A percentile compares a stretch with the other conserved stretches of the same genome.
Conservation (phyloP, 1,140 invertebrate species). For the Acromyrmex charruanus region DNA sequence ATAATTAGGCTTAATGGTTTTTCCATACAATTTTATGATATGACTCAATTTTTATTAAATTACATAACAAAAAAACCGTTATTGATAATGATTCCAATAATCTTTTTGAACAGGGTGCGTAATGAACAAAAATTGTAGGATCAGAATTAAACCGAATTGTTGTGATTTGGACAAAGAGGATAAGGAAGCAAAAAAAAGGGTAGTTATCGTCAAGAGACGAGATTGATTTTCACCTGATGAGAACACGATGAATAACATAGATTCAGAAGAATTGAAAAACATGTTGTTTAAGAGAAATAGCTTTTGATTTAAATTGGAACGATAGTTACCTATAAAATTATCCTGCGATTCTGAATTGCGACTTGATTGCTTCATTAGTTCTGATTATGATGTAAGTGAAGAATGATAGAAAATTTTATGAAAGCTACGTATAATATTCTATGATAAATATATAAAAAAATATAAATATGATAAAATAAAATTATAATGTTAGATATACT, state of each 20-base stretch:
- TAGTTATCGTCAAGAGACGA: slow-evolving; percentile 25
- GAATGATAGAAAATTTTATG: background rate
- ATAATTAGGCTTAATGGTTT: background rate
- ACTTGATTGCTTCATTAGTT: background rate
- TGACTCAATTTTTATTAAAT: slow-evolving; percentile 6
- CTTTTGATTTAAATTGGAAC: background rate
- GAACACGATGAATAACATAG: background rate
- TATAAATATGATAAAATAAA: background rate
- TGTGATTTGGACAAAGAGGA: slow-evolving; percentile 8
- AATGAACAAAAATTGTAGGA: slow-evolving; percentile 50
- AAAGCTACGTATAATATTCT: background rate
- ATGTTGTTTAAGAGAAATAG: slow-evolving; percentile 23
- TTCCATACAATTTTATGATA: slow-evolving; percentile 3
- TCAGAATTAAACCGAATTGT: slow-evolving; percentile 6
- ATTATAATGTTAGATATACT: background rate
- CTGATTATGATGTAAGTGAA: background rate
- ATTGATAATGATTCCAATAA: slow-evolving; percentile 16
- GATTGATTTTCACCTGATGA: slow-evolving; percentile 25
- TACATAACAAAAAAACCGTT: background rate
- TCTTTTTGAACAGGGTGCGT: slow-evolving; percentile 6
- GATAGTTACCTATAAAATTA: slow-evolving; percentile 17
- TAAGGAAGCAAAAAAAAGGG: slow-evolving; percentile 2
- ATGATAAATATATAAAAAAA: background rate
- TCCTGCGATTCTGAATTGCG: slow-evolving; percentile 6
- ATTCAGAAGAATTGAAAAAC: background rate